Evolutionary conservation across 2,113 vertebrate genomes (phyloP).

Genomic region (Lagenorhynchus albirostris): DNA sequence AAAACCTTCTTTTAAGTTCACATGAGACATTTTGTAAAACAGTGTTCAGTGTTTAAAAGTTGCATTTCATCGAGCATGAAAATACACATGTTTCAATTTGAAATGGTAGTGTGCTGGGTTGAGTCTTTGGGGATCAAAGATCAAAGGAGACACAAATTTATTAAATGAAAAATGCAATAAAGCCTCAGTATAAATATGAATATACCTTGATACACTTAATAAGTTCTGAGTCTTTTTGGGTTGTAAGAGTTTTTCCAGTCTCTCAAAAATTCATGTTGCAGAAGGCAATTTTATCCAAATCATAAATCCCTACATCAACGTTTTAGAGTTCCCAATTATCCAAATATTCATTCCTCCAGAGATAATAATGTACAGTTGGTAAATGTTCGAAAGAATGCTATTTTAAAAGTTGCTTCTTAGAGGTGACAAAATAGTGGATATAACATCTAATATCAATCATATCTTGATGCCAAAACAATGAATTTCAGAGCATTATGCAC

Average conservation of each 20-base stretch:
- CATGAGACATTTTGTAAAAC: conserved; percentile 38
- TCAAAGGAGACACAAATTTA: conserved; percentile 24
- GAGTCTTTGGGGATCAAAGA: conserved; percentile 30
- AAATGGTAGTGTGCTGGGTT: neutral
- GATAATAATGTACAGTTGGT: conserved; percentile 63
- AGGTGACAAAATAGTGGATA: conserved; percentile 61
- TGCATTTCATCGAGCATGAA: conserved; percentile 42
- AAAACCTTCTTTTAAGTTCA: conserved; percentile 21
- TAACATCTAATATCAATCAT: conserved; percentile 53
- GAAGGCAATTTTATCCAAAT: conserved; percentile 77
- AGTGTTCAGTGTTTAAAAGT: neutral
- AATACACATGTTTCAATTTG: conserved; percentile 46
- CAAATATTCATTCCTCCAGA: conserved; percentile 70
- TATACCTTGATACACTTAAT: conserved; percentile 48
- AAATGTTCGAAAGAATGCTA: conserved; percentile 70
- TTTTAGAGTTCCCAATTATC: conserved; percentile 78
- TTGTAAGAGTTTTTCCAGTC: conserved; percentile 62
- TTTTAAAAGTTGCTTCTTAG: conserved; percentile 57
- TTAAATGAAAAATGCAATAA: conserved; percentile 61
- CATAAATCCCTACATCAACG: conserved; percentile 73
- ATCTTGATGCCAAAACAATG: conserved; percentile 66
- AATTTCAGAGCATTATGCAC: conserved; percentile 63
- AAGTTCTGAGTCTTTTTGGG: conserved; percentile 55
- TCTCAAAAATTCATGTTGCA: conserved; percentile 74
- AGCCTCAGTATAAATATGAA: conserved; percentile 46